Evolutionary conservation across 2,888 invertebrate genomes (phyloP).

Genomic region (Nomada ruficornis): DNA sequence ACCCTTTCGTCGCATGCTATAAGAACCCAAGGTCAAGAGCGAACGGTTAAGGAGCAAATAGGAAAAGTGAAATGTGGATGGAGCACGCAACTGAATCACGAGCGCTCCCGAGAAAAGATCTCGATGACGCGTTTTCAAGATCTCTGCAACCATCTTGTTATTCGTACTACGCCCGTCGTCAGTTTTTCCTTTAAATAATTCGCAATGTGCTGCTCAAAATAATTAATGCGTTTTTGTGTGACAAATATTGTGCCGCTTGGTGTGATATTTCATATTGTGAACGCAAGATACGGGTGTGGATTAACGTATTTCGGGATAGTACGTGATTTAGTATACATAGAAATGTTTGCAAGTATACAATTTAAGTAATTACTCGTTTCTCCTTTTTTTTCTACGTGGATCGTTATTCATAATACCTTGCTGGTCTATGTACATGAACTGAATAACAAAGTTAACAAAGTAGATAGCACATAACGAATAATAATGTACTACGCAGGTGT

Average conservation of each 20-base stretch:
- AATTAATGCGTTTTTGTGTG: background rate
- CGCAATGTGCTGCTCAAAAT: constrained; percentile 7
- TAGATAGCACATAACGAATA: too few relatives aligned
- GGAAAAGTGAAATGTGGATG: constrained; percentile 21
- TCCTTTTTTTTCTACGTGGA: too few relatives aligned
- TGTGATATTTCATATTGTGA: background rate
- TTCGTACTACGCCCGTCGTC: background rate
- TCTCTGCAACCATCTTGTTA: background rate
- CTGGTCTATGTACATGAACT: too few relatives aligned
- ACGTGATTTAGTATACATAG: too few relatives aligned
- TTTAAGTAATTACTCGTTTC: too few relatives aligned
- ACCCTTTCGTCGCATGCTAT: constrained; percentile 5
- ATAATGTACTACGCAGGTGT: too few relatives aligned
- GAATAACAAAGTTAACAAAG: too few relatives aligned
- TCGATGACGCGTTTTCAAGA: background rate
- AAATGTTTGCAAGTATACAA: too few relatives aligned
- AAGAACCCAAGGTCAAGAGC: constrained; percentile 43
- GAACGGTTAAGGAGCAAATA: constrained; percentile 22
- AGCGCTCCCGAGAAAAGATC: constrained; percentile 14
- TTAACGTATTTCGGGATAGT: too few relatives aligned
- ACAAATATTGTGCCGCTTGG: background rate
- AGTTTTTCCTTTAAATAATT: background rate
- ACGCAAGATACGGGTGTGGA: too few relatives aligned
- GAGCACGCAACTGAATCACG: constrained; percentile 43
- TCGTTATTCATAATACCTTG: too few relatives aligned